Evolutionary conservation across 2,888 invertebrate species (phyloP).

Genomic region (Lamellibrachia columna): DNA sequence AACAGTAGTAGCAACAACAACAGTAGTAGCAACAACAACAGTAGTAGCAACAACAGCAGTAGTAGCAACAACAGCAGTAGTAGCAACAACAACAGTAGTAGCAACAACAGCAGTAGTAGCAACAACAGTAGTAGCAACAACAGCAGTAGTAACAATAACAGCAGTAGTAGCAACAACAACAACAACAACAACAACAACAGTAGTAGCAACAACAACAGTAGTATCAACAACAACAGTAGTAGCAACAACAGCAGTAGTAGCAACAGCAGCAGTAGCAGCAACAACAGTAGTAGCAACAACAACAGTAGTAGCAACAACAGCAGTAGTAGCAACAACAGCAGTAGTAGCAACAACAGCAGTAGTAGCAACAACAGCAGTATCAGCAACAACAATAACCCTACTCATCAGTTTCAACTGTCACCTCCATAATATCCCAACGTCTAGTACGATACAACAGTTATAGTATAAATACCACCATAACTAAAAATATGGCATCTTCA

Average conservation of each 20-base stretch:
- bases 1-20: no score
- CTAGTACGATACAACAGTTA: background rate
- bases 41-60: no score
- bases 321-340: background rate
- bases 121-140: background rate
- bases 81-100: background rate
- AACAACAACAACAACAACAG: background rate
- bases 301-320: background rate
- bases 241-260: background rate
- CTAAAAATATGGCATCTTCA: no score
- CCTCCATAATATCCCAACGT: background rate
- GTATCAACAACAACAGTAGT: background rate
- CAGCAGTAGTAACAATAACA: no score
- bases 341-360: background rate
- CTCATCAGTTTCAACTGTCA: no score
- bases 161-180: background rate
- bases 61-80: no score
- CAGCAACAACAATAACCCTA: background rate
- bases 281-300: background rate
- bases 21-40: background rate
- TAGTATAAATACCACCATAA: no score
- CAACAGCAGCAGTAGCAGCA: background rate
- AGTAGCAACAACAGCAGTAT: background rate
- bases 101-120: background rate
- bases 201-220: background rate